Evolutionary conservation across 2,888 invertebrate species (phyloP).

Genomic region (Stomorhina lunata): DNA sequence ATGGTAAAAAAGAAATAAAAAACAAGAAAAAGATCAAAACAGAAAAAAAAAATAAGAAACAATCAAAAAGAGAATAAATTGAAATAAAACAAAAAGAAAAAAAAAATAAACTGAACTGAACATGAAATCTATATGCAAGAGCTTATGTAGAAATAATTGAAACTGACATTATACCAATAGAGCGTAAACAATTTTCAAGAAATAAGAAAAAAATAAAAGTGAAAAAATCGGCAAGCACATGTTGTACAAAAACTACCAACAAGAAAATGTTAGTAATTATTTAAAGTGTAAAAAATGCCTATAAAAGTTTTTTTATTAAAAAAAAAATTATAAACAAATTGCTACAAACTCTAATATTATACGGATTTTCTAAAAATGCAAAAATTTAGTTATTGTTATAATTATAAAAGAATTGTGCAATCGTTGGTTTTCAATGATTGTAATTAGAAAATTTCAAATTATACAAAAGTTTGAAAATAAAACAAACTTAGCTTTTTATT

Average conservation of each 20-base stretch:
- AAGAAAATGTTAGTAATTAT: slow-evolving; percentile 18
- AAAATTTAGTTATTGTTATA: no score
- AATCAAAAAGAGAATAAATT: not conserved
- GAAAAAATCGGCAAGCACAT: slow-evolving; percentile 24
- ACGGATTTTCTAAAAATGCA: no score
- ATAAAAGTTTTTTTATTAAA: not conserved
- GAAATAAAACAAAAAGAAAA: not conserved
- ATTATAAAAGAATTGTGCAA: no score
- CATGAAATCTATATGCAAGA: no score
- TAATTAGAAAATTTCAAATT: no score
- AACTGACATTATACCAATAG: slow-evolving; percentile 50
- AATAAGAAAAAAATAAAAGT: not conserved
- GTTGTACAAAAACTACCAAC: slow-evolving; percentile 18
- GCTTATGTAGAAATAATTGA: slow-evolving; percentile 17
- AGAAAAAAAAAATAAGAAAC: not conserved
- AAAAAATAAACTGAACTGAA: slow-evolving; percentile 19
- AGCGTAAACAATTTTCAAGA: slow-evolving; percentile 24
- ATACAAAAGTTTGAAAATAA: no score
- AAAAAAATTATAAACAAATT: no score
- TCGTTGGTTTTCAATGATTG: no score
- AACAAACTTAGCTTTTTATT: not conserved
- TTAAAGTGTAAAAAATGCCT: slow-evolving; percentile 20
- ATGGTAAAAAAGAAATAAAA: no score
- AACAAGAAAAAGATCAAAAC: not conserved
- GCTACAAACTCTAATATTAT: no score